Evolutionary conservation across 2,888 invertebrate genomes (phyloP).

Genomic region (Alviniconcha strummeri): DNA sequence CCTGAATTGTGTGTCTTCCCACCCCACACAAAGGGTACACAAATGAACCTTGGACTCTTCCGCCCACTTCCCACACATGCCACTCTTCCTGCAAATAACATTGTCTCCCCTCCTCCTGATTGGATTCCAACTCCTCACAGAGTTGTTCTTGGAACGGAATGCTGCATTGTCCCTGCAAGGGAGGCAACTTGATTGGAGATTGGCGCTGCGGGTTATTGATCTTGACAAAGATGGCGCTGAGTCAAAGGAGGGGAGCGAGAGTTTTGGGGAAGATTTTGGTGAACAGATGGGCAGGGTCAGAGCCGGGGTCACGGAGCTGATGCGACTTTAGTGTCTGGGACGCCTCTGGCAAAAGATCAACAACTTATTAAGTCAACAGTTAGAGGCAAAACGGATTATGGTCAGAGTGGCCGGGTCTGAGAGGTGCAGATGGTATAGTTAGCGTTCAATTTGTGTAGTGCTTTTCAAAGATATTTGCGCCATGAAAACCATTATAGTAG

Average conservation of each 20-base stretch:
- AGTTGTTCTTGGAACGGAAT: background rate
- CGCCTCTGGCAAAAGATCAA: background rate
- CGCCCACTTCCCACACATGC: too few relatives aligned
- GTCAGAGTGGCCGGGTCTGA: too few relatives aligned
- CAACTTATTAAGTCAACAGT: conserved; percentile 11
- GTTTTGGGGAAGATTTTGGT: conserved; percentile 4
- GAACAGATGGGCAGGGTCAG: conserved; percentile 8
- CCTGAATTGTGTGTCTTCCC: too few relatives aligned
- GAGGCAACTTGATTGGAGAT: background rate
- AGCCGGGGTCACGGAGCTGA: background rate
- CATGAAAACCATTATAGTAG: too few relatives aligned
- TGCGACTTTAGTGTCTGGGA: conserved; percentile 9
- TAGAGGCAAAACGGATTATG: background rate
- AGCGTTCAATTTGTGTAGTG: too few relatives aligned
- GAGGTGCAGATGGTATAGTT: too few relatives aligned
- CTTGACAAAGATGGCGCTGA: background rate
- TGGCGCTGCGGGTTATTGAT: background rate
- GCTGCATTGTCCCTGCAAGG: background rate
- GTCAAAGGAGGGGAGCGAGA: background rate
- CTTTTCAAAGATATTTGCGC: too few relatives aligned
- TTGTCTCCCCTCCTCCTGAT: too few relatives aligned
- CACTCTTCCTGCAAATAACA: too few relatives aligned
- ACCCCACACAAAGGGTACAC: too few relatives aligned
- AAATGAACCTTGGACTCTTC: too few relatives aligned
- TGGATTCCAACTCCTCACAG: background rate